Conservation (phyloP, 2,888 invertebrate genomes). For the Drosophila tripunctata region DNA sequence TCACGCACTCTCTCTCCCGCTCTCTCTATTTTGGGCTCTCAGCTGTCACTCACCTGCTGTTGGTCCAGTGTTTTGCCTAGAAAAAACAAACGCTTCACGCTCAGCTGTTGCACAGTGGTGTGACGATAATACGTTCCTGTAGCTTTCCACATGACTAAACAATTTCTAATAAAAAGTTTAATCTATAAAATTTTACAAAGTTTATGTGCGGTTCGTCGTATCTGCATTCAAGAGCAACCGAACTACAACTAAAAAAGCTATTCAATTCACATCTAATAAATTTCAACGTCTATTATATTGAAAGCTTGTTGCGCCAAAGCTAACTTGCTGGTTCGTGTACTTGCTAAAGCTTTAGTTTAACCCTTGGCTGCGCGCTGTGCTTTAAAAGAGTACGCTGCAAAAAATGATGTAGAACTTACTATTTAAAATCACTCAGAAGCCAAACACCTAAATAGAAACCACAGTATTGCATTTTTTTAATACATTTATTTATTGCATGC, state of each 20-base stretch:
- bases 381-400: background rate
- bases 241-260: background rate
- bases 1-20: background rate
- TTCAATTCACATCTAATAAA: too few relatives aligned
- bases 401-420: too few relatives aligned
- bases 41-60: slow-evolving; percentile 67
- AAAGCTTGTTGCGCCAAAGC: background rate
- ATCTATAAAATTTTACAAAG: background rate
- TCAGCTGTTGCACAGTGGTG: slow-evolving; percentile 41
- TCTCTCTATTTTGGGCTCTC: slow-evolving; percentile 2
- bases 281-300: too few relatives aligned
- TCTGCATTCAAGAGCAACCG: too few relatives aligned
- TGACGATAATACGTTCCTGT: background rate
- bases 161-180: background rate
- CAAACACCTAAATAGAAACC: too few relatives aligned
- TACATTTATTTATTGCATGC: slow-evolving; percentile 80
- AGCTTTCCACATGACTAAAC: slow-evolving; percentile 49
- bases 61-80: slow-evolving; percentile 7
- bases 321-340: too few relatives aligned
- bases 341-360: background rate
- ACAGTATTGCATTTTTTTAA: slow-evolving; percentile 39
- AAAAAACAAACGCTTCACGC: slow-evolving; percentile 25
- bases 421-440: too few relatives aligned
- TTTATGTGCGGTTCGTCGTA: too few relatives aligned
- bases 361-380: background rate